Evolutionary conservation across 1,140 invertebrate genomes (phyloP).

Genomic region (Diorhabda carinulata): DNA sequence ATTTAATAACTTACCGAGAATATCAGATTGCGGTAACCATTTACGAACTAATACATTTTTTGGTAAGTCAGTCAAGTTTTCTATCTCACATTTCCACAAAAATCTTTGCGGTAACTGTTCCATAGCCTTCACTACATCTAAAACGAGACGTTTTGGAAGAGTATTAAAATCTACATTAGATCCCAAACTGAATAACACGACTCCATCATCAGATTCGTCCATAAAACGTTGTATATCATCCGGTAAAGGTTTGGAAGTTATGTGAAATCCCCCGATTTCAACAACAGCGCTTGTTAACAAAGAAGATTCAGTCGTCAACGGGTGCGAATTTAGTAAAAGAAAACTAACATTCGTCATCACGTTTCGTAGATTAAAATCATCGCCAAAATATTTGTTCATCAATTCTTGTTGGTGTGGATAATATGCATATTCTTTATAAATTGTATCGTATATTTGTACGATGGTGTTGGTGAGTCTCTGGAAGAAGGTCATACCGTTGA

Average conservation of each 20-base stretch:
- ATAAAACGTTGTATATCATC: constrained; percentile 59
- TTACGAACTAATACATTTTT: constrained; percentile 25
- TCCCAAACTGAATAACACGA: constrained; percentile 67
- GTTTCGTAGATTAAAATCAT: neutral
- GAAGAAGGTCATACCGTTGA: constrained; percentile 2
- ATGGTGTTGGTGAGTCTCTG: constrained; percentile 6
- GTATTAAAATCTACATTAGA: constrained; percentile 52
- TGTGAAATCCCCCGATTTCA: constrained; percentile 36
- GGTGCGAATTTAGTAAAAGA: constrained; percentile 43
- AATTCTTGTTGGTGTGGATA: constrained; percentile 4
- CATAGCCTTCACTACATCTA: constrained; percentile 52
- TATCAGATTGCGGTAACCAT: constrained; percentile 32
- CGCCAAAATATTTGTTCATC: constrained; percentile 7
- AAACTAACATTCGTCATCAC: constrained; percentile 24
- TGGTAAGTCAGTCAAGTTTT: constrained; percentile 44
- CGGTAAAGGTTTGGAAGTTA: constrained; percentile 32
- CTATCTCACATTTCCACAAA: constrained; percentile 64
- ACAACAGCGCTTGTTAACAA: constrained; percentile 35
- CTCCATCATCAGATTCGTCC: constrained; percentile 56
- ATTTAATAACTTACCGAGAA: constrained; percentile 24
- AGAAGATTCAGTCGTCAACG: constrained; percentile 30
- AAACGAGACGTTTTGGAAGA: constrained; percentile 48
- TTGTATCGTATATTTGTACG: neutral
- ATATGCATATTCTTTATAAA: constrained; percentile 3
- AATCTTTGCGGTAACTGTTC: constrained; percentile 55